phyloP scores from a whole-genome alignment of 2,888 invertebrate genomes.

The Leucoptera coffeella region DNA sequence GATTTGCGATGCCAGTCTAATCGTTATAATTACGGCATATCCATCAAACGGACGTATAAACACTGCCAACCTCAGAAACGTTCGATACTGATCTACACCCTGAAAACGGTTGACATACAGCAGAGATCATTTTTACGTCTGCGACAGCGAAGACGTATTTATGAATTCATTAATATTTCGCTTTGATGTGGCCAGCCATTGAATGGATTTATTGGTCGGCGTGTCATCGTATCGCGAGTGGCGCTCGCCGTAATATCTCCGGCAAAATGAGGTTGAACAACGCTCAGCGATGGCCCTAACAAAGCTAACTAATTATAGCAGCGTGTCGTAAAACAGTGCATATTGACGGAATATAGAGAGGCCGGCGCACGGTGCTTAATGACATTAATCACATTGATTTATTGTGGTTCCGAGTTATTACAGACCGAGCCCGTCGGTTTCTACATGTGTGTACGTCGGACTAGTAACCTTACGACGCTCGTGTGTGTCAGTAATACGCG shows the following conservation, averaged over 20 bases:
- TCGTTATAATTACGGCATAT: slow-evolving; percentile 45
- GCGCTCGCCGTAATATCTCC: slow-evolving; percentile 7
- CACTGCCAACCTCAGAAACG: slow-evolving; percentile 17
- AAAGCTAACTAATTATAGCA: slow-evolving; percentile 53
- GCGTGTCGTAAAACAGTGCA: slow-evolving; percentile 52
- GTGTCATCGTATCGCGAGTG: slow-evolving; percentile 7
- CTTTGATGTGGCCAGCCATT: slow-evolving; percentile 42
- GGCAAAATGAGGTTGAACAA: slow-evolving; percentile 10
- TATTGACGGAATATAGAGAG: slow-evolving; percentile 55
- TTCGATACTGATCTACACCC: slow-evolving; percentile 10
- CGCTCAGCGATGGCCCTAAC: slow-evolving; percentile 30
- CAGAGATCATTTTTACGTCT: slow-evolving; percentile 47
- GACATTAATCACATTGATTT: slow-evolving; percentile 56
- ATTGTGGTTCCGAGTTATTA: slow-evolving; percentile 56
- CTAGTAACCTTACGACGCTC: too few species aligned
- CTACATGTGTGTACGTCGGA: slow-evolving; percentile 24
- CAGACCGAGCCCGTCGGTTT: slow-evolving; percentile 29
- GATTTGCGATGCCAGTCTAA: slow-evolving; percentile 47
- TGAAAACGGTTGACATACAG: slow-evolving; percentile 27
- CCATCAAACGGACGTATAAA: slow-evolving; percentile 41
- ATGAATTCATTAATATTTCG: slow-evolving; percentile 30
- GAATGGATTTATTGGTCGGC: slow-evolving; percentile 13
- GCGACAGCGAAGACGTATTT: slow-evolving; percentile 35
- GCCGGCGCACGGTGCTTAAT: slow-evolving; percentile 54
- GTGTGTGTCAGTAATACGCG: slow-evolving; percentile 25